A percentile compares a stretch with the other conserved stretches of the same genome.
Evolutionary conservation across 2,113 vertebrate genomes (phyloP).

Genomic region (Chaetorhynchus papuensis): DNA sequence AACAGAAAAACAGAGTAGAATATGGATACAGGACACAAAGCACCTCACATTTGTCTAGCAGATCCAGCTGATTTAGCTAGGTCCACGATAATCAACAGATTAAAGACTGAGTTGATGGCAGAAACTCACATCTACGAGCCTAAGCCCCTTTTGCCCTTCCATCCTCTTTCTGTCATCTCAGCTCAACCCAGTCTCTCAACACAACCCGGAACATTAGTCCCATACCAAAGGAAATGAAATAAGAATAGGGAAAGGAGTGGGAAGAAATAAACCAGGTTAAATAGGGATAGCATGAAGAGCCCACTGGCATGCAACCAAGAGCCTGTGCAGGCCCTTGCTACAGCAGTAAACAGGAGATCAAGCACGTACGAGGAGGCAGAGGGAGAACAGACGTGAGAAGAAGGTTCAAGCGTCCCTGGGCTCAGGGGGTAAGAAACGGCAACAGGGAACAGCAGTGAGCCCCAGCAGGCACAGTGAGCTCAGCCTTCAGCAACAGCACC

Average conservation of each 20-base stretch:
- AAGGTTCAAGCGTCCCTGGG: not conserved
- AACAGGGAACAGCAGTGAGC: not conserved
- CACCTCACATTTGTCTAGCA: not conserved
- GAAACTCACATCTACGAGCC: not conserved
- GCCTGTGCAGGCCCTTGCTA: not conserved
- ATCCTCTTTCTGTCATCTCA: not conserved
- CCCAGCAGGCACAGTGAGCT: not conserved
- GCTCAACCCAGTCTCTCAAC: not conserved
- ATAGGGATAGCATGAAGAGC: not conserved
- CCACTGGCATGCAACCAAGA: not conserved
- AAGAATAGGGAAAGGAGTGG: not conserved
- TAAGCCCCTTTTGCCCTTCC: not conserved
- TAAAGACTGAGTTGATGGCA: not conserved
- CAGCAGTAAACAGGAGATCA: not conserved
- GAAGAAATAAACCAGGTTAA: not conserved
- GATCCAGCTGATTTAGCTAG: not conserved
- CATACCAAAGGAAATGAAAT: not conserved
- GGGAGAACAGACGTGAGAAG: not conserved
- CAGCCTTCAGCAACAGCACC: not conserved
- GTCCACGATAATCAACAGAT: not conserved
- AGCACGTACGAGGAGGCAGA: not conserved
- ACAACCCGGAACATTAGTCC: not conserved
- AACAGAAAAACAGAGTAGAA: constrained; percentile 49
- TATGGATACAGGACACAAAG: not conserved
- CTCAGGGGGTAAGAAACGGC: not conserved